Conservation (phyloP, 2,113 vertebrate species). For the Gymnogyps californianus region DNA sequence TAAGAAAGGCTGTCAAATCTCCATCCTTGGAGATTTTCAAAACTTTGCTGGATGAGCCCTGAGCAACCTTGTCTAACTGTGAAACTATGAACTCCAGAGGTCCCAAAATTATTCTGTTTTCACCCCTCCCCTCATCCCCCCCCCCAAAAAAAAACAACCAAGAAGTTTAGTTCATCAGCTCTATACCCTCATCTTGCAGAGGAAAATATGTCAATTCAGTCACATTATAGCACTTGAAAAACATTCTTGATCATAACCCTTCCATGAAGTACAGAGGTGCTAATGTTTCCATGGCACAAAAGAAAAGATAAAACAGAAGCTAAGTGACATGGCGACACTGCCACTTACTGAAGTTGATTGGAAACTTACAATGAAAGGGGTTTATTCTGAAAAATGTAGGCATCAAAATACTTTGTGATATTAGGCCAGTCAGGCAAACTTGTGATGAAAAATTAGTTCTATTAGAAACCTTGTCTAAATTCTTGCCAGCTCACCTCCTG, state of each 20-base stretch:
- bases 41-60: background rate
- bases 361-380: background rate
- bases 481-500: background rate
- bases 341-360: background rate
- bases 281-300: background rate
- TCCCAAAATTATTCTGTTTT: background rate
- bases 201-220: background rate
- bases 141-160: background rate
- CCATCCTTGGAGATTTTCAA: background rate
- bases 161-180: background rate
- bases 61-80: background rate
- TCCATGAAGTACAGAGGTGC: background rate
- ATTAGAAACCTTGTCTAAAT: background rate
- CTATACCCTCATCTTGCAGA: background rate
- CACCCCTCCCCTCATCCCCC: rapidly evolving
- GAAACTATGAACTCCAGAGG: background rate
- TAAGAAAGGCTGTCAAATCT: background rate
- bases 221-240: background rate
- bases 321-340: background rate
- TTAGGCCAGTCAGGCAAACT: background rate
- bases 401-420: background rate
- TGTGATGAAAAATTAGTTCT: background rate
- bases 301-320: background rate
- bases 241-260: background rate
- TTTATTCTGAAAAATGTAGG: background rate